Evolutionary conservation across 2,797 vertebrate genomes (phyloP).

Genomic region (Megalops cyprinoides): DNA sequence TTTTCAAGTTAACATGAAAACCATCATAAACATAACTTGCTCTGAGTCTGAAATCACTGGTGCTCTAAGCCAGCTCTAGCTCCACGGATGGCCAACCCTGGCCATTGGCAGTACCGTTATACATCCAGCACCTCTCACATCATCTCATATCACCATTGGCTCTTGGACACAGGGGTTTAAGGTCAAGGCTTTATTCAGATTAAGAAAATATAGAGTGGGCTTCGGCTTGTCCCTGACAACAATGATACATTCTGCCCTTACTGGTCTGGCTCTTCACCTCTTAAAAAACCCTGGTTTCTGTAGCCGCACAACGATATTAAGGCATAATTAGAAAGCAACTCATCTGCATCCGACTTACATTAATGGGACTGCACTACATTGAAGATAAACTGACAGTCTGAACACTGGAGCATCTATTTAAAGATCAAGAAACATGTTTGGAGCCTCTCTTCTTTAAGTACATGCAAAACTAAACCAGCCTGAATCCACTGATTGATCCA

Average conservation of each 20-base stretch:
- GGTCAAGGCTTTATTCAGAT: neutral
- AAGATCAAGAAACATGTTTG: neutral
- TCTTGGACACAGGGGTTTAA: neutral
- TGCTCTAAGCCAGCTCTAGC: neutral
- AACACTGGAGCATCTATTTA: neutral
- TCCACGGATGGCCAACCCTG: neutral
- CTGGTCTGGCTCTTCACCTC: too few species aligned
- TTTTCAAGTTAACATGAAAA: neutral
- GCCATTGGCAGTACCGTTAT: neutral
- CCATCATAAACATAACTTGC: neutral
- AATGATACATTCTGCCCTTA: too few species aligned
- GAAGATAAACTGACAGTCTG: too few species aligned
- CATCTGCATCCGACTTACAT: conserved; percentile 2
- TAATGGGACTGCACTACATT: too few species aligned
- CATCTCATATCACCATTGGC: neutral
- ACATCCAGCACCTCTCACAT: neutral
- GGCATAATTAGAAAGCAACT: neutral
- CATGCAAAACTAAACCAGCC: neutral
- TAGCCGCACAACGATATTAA: neutral
- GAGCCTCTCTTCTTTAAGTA: neutral
- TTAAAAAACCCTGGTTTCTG: neutral
- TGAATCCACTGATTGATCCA: neutral
- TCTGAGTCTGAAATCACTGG: neutral
- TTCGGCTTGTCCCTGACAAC: neutral
- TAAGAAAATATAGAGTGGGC: neutral